A percentile compares a stretch with the other conserved stretches of the same genome.
Evolutionary conservation across 2,113 vertebrate genomes (phyloP).

Genomic region (Chionis minor): DNA sequence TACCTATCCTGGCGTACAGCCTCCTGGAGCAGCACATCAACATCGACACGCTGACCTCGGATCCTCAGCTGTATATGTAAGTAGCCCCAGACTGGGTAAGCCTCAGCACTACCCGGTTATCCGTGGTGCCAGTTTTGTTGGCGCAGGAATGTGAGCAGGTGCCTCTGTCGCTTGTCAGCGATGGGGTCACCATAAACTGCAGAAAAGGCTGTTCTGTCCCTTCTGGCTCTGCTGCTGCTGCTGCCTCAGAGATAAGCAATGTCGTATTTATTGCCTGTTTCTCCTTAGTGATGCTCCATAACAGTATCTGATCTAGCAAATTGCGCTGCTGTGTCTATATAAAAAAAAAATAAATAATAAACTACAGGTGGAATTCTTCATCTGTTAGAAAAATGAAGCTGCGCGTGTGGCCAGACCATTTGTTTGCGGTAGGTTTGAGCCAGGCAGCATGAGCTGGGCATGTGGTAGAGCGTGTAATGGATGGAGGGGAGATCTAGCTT

Average conservation of each 20-base stretch:
- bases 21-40: slow-evolving; percentile 93
- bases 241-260: background rate
- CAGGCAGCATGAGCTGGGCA: background rate
- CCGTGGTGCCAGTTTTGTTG: fast-evolving
- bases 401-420: background rate
- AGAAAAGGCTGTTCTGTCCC: background rate
- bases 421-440: background rate
- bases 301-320: background rate
- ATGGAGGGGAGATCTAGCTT: background rate
- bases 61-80: slow-evolving; percentile 82
- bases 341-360: background rate
- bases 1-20: slow-evolving; percentile 97
- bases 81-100: background rate
- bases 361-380: background rate
- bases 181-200: background rate
- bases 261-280: background rate
- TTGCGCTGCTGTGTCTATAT: background rate
- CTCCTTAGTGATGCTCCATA: background rate
- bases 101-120: fast-evolving
- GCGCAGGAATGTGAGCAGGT: fast-evolving
- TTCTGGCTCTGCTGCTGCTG: background rate
- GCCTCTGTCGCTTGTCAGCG: fast-evolving
- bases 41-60: slow-evolving; percentile 82
- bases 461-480: fast-evolving
- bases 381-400: background rate